phyloP scores from a whole-genome alignment of 2,797 vertebrate species.

The Amniataba percoides region DNA sequence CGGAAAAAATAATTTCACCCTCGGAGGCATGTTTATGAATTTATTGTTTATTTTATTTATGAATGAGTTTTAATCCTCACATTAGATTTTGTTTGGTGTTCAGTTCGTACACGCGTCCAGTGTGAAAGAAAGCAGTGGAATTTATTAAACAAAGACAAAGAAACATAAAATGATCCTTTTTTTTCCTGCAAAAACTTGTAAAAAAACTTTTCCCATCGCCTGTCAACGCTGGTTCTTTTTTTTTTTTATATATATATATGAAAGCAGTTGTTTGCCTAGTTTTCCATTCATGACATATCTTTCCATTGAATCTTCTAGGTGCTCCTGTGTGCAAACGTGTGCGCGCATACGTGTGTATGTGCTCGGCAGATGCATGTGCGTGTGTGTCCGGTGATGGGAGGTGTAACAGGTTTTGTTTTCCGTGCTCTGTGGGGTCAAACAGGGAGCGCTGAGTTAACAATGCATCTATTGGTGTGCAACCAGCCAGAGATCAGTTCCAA shows the following conservation, averaged over 20 bases:
- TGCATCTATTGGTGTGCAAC: constrained; percentile 81
- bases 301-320: constrained; percentile 12
- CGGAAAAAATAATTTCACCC: constrained; percentile 33
- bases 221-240: background rate
- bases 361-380: constrained; percentile 23
- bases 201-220: no score
- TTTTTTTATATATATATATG: no score
- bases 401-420: constrained; percentile 81
- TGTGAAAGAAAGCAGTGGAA: constrained; percentile 17
- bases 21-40: constrained; percentile 49
- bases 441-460: constrained; percentile 79
- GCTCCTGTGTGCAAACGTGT: background rate
- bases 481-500: constrained; percentile 80
- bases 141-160: constrained; percentile 38
- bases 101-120: constrained; percentile 34
- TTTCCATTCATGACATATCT: constrained; percentile 6
- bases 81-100: constrained; percentile 7
- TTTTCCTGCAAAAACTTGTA: constrained; percentile 10
- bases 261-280: background rate
- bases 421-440: constrained; percentile 77
- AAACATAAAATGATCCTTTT: background rate
- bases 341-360: background rate
- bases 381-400: constrained; percentile 63
- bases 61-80: constrained; percentile 26
- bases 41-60: no score